Base-by-base conservation (phyloP, 2,113 vertebrate genomes). In the Tylochromis polylepis region DNA sequence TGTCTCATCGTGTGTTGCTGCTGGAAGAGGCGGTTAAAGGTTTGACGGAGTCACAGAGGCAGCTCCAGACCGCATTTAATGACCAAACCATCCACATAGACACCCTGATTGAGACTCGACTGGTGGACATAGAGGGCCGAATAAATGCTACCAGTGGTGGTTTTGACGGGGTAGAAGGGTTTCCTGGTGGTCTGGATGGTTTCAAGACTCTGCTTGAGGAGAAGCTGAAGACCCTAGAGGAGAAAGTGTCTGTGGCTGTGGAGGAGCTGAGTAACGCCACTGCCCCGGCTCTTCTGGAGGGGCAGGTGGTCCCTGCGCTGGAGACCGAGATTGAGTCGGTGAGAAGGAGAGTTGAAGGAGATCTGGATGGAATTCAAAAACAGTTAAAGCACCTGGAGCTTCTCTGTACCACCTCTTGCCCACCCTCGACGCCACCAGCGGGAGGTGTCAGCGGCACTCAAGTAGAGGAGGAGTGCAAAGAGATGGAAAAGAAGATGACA, bases 171-270 rank as follows among this genome's bases (percentile, higher is more conserved):
- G 91, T 93, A 85, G 88, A 93, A 49, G 82, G 84, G 85, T 18
- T 89, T 86, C 0, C 90, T 87, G 88, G 95, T 91, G 96, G 96
- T 18, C 85, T 97, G 34, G 97, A 97, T 14, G 96, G 98, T 82
- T 97, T 98, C 82, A 96, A 97, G 79, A 95, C 95, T 36, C 57
- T 92, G 27, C 93, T 99, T 82, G 98, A 99, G 18, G 97, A 98
- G 85, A 98, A 99, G 70, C 94, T 99, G 83, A 98, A 97, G 95
- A 97, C 88, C 20, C 93, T 99, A n/a, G 98, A 99, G 93, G 97
- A 98, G 81, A 97, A 97, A 51, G 94, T 99, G 88, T 94, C 96
- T 85, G 96, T 97, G 4, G 95, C 97, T 0, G 95, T 98, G 1
- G 97, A 97, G 87, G 98, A 98, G 92, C 92, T 97, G 46, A 97